A percentile compares a stretch with the other conserved stretches of the same genome.
phyloP scores from a whole-genome alignment of 2,113 vertebrate genomes.

The Vulpes ferrilata region DNA sequence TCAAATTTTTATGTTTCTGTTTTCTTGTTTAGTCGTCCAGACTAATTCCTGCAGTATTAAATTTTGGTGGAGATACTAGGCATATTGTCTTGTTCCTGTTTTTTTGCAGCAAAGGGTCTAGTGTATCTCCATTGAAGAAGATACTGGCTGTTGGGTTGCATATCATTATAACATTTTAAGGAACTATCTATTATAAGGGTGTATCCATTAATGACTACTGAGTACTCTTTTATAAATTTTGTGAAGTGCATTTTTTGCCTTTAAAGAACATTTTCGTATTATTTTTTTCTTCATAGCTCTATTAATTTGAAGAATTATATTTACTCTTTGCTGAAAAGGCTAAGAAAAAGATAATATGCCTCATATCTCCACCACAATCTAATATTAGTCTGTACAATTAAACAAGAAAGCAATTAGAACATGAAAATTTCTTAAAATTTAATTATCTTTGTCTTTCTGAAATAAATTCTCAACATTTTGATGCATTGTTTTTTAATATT shows the following conservation, averaged over 20 bases:
- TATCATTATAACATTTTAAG: conserved; percentile 7
- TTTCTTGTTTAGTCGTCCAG: not conserved
- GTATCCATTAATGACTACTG: not conserved
- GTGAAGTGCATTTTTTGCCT: not conserved
- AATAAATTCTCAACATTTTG: not conserved
- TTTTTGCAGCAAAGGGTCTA: not conserved
- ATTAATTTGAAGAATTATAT: conserved; percentile 6
- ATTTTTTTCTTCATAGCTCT: not conserved
- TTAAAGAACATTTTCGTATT: not conserved
- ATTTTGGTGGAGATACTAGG: not conserved
- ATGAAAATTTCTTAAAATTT: not conserved
- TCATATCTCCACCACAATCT: not conserved
- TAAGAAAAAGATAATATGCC: not conserved
- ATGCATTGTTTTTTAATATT: not conserved
- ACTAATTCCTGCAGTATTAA: not conserved
- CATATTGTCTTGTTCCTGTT: not conserved
- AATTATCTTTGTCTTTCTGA: conserved; percentile 12
- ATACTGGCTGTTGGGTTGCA: not conserved
- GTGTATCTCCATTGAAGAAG: not conserved
- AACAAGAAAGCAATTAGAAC: not conserved
- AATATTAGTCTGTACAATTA: not conserved
- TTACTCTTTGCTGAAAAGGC: not conserved
- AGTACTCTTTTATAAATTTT: not conserved
- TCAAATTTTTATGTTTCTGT: not conserved
- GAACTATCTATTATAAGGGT: not conserved